Conservation (phyloP, 2,888 invertebrate species). For the Caenorhabditis sulstoni region DNA sequence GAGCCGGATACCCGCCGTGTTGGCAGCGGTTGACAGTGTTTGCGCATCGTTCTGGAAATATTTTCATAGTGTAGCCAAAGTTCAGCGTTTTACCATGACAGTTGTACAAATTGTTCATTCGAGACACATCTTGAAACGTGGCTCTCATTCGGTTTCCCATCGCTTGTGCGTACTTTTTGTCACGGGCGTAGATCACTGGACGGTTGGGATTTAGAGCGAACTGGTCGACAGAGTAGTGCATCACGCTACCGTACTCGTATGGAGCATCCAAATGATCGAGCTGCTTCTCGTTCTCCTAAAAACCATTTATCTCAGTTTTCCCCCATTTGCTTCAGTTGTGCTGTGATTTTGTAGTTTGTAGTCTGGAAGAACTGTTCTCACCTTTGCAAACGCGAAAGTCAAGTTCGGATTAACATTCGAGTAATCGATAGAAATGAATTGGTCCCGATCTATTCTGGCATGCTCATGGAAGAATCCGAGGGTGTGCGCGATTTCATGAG, state of each 20-base stretch:
- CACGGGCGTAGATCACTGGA: conserved; percentile 61
- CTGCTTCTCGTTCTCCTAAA: conserved; percentile 45
- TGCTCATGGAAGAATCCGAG: conserved; percentile 71
- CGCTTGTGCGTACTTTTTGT: conserved; percentile 53
- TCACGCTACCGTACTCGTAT: conserved; percentile 70
- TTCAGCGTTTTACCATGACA: conserved; percentile 57
- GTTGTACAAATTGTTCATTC: conserved; percentile 64
- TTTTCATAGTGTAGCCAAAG: no score
- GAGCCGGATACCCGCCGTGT: conserved; percentile 68
- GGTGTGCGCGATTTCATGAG: conserved; percentile 69
- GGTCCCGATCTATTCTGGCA: conserved; percentile 65
- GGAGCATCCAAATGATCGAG: conserved; percentile 52
- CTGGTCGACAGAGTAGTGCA: conserved; percentile 68
- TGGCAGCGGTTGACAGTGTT: conserved; percentile 54
- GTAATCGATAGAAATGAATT: conserved; percentile 61
- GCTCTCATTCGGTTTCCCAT: conserved; percentile 69
- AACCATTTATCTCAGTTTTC: background rate
- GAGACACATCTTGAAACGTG: conserved; percentile 63
- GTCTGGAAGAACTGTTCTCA: background rate
- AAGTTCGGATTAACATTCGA: conserved; percentile 58
- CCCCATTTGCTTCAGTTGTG: no score
- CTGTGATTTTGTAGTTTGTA: no score
- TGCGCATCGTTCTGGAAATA: conserved; percentile 58
- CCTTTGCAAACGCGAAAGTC: conserved; percentile 60
- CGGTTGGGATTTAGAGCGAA: conserved; percentile 57